Evolutionary conservation across 2,888 invertebrate species (phyloP).

Genomic region (Hemistola chrysoprasaria): DNA sequence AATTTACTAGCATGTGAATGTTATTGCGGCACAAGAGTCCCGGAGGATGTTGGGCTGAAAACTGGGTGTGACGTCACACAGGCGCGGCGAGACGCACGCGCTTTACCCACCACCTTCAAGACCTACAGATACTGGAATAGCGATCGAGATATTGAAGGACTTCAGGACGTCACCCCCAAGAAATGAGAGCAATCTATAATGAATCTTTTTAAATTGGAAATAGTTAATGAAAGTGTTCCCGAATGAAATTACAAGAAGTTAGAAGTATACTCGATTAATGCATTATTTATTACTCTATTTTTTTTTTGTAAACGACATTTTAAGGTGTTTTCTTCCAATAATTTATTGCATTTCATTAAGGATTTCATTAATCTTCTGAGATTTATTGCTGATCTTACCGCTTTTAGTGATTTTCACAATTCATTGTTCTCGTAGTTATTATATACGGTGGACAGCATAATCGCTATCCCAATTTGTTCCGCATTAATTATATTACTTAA

Average conservation of each 20-base stretch:
- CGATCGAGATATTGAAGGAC: constrained; percentile 17
- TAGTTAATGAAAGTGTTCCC: constrained; percentile 6
- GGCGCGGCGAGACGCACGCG: constrained; percentile 71
- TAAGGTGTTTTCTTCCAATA: too few relatives aligned
- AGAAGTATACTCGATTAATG: too few relatives aligned
- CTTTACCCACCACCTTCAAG: constrained; percentile 35
- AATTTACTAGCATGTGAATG: constrained; percentile 22
- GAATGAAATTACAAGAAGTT: constrained; percentile 8
- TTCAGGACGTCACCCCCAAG: constrained; percentile 4
- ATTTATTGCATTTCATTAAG: too few relatives aligned
- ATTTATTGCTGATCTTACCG: not conserved
- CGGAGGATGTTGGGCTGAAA: constrained; percentile 48
- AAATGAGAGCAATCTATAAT: constrained; percentile 12
- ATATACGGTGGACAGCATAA: constrained; percentile 30
- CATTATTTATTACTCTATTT: too few relatives aligned
- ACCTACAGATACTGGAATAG: constrained; percentile 44
- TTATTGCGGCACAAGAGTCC: constrained; percentile 41
- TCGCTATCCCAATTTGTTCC: constrained; percentile 36
- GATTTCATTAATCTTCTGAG: too few relatives aligned
- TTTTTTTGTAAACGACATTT: too few relatives aligned
- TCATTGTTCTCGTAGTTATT: constrained; percentile 20
- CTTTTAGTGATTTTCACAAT: constrained; percentile 19
- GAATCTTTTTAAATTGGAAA: constrained; percentile 5
- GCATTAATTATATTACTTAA: constrained; percentile 35
- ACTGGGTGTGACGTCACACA: constrained; percentile 70